phyloP scores from a whole-genome alignment of 2,113 vertebrate genomes.

The Ahaetulla prasina region DNA sequence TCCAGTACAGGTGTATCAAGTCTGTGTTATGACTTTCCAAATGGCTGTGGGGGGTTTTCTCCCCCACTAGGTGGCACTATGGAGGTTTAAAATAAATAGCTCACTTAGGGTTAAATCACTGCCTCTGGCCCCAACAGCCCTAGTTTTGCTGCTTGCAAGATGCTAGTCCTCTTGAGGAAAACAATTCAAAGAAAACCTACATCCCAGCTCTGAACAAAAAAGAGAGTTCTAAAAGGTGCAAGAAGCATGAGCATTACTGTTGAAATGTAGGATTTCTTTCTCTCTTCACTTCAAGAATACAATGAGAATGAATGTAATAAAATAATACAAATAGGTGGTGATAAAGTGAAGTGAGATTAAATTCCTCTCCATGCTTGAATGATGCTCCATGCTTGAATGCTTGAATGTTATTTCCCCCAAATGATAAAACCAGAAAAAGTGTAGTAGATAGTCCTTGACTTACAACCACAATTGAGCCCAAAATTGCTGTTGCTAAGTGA shows the following conservation, averaged over 20 bases:
- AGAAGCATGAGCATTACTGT: not conserved
- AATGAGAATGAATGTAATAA: not conserved
- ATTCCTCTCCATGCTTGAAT: not conserved
- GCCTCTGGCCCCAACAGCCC: not conserved
- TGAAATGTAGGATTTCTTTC: not conserved
- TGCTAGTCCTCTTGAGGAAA: not conserved
- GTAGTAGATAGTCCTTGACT: not conserved
- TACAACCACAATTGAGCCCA: not conserved
- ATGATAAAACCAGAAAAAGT: not conserved
- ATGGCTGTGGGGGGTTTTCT: not conserved
- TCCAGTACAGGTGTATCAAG: not conserved
- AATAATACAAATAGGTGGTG: not conserved
- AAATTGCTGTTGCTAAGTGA: not conserved
- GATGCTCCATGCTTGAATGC: not conserved
- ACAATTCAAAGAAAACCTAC: not conserved
- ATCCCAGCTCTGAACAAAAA: not conserved
- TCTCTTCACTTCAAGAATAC: not conserved
- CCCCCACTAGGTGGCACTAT: not conserved
- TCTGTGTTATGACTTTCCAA: not conserved
- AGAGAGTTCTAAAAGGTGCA: not conserved
- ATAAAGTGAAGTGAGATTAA: not conserved
- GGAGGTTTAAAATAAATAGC: not conserved
- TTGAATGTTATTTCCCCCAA: not conserved
- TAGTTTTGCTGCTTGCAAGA: not conserved
- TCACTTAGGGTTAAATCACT: not conserved